Conservation (phyloP, 2,797 vertebrate genomes). For the Platalea minor region DNA sequence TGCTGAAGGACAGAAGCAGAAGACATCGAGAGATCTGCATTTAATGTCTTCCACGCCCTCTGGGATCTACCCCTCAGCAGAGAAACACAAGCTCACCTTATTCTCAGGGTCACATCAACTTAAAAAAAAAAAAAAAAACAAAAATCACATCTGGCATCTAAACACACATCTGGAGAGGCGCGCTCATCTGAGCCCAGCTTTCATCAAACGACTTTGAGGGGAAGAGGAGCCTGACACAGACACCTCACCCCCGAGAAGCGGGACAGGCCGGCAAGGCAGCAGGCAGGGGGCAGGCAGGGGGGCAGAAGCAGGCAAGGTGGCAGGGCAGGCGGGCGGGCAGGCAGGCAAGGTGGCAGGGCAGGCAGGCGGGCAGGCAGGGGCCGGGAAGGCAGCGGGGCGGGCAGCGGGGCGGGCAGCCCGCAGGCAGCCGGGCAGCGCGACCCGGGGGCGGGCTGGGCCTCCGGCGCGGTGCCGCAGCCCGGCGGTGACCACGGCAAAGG, state of each 20-base stretch:
- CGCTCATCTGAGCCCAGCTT: background rate
- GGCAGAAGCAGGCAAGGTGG: background rate
- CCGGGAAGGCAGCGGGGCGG: no score
- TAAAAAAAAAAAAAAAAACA: no score
- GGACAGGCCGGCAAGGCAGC: background rate
- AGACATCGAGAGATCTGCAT: rapidly evolving
- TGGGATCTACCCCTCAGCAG: background rate
- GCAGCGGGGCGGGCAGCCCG: no score
- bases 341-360: no score
- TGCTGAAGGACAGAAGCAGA: background rate
- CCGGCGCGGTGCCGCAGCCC: background rate
- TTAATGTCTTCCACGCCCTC: background rate
- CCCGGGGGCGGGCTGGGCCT: background rate
- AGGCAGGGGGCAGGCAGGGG: background rate
- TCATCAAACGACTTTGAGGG: background rate
- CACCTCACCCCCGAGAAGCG: background rate
- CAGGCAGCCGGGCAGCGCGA: background rate
- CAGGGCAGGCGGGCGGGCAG: background rate
- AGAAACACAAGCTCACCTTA: rapidly evolving
- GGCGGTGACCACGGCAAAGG: background rate
- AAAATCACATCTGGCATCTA: background rate
- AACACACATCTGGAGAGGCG: rapidly evolving
- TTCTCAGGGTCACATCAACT: no score
- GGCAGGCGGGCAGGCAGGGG: no score
- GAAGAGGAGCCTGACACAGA: background rate